Percentiles rank a stretch among this genome's conserved stretches.
Conservation (phyloP, 2,888 invertebrate genomes). For the Eupithecia tripunctaria region DNA sequence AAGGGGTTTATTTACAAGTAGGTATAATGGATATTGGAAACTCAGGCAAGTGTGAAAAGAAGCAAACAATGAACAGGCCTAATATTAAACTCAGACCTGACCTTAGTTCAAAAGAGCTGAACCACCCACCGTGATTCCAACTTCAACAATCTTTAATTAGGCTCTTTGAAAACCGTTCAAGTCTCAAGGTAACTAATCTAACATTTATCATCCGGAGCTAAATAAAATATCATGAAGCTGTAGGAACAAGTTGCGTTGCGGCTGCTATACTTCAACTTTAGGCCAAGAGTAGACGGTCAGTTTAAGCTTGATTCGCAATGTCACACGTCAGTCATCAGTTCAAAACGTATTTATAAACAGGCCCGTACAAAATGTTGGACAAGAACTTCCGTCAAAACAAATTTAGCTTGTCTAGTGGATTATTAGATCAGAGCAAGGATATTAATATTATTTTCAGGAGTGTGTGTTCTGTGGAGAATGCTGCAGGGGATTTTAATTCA, state of each 20-base stretch:
- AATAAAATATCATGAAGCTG: slow-evolving; percentile 36
- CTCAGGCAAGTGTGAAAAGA: neutral
- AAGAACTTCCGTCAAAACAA: too few species aligned
- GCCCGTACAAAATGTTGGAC: too few species aligned
- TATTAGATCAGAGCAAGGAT: too few species aligned
- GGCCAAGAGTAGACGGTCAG: slow-evolving; percentile 6
- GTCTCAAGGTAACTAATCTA: slow-evolving; percentile 30
- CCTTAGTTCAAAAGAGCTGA: neutral
- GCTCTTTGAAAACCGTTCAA: slow-evolving; percentile 25
- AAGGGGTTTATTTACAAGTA: neutral
- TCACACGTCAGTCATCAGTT: neutral
- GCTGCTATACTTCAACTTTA: slow-evolving; percentile 11
- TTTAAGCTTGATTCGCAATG: neutral
- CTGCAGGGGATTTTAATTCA: too few species aligned
- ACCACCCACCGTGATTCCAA: neutral
- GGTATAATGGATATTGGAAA: neutral
- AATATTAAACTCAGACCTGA: neutral
- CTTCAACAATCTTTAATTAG: slow-evolving; percentile 18
- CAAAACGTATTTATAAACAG: neutral
- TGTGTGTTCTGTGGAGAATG: too few species aligned
- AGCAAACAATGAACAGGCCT: neutral
- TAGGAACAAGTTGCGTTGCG: slow-evolving; percentile 8
- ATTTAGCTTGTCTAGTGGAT: too few species aligned
- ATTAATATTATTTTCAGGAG: too few species aligned
- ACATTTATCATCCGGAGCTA: slow-evolving; percentile 25